Evolutionary conservation across 2,888 invertebrate genomes (phyloP).

Genomic region (Psylliodes chrysocephalus): DNA sequence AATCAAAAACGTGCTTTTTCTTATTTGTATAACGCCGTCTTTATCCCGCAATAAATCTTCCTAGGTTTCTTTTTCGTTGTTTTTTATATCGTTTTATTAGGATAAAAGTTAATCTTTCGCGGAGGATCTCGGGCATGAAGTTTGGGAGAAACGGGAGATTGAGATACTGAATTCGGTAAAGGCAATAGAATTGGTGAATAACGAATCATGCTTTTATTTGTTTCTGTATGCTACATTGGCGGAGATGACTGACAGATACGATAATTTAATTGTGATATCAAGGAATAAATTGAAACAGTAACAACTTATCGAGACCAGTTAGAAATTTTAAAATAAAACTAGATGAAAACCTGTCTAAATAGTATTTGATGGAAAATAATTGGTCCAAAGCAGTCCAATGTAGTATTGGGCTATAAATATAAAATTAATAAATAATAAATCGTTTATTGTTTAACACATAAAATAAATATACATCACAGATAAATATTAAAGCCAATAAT

Average conservation of each 20-base stretch:
- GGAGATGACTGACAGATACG: neutral
- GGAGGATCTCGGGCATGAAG: neutral
- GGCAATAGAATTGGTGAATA: neutral
- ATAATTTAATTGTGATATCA: too few species aligned
- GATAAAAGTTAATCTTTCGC: neutral
- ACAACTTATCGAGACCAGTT: too few species aligned
- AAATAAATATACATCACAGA: too few species aligned
- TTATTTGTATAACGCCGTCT: slow-evolving; percentile 1
- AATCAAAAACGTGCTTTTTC: slow-evolving; percentile 5
- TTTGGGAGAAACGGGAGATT: neutral
- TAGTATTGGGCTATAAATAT: too few species aligned
- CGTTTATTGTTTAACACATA: too few species aligned
- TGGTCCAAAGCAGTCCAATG: too few species aligned
- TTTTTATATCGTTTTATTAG: neutral
- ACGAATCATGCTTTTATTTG: neutral
- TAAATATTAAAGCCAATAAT: too few species aligned
- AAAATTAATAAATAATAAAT: too few species aligned
- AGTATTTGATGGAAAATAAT: too few species aligned
- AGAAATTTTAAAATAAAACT: too few species aligned
- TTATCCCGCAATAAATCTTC: slow-evolving; percentile 1
- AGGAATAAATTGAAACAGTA: too few species aligned
- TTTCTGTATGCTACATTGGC: neutral
- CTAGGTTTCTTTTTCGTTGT: neutral
- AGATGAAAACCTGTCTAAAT: too few species aligned
- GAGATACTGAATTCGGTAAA: neutral